Base-by-base conservation (phyloP, 2,888 invertebrate species). In the Copidosoma aretas region DNA sequence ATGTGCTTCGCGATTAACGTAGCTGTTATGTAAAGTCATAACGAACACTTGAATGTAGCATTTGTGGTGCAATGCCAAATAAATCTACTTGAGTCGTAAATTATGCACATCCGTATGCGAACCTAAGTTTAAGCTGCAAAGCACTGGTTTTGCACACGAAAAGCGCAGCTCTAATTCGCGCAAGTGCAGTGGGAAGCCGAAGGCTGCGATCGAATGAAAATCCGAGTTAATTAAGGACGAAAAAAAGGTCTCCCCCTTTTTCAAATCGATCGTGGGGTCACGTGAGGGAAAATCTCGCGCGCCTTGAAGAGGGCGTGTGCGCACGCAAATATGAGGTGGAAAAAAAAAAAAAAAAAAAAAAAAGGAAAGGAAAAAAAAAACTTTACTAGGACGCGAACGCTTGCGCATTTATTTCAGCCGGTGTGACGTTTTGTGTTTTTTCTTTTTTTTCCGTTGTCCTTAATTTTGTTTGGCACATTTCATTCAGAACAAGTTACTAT, bases 241-340 rank as follows among this genome's bases (percentile, higher is more conserved):
- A 43, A 41, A 46, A 46, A 46, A 46, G 43, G 17, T 17, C 15
- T 17, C 77, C 76, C 74, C 3, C 3, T 46, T 15, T 46, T 46
- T 15, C 43, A 17, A 46, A 46, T 46, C 43, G 43, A 46, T 46
- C 43, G 43, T 17, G 12, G 3, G 43, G 43, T 46, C 14, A 46
- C 43, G 43, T 46, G 43, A 17, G 43, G 12, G 43, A 46, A 46
- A 46, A 46, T 46, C 15, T 46, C 21, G 60, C 46, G 3, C 12
- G 58, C 21, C 43, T 15, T 17, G 43, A 46, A 46, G 43, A 15
- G 17, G 43, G 15, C 12, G 10, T 69, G 69, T 70, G 73, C 73
- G 73, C 75, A 46, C 43, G 43, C 17, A 12, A 46, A 46, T 15
- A 46, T 15, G 15, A 17, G 3, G 43, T 15, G 12, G 12, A 46